These are phyloP conservation scores for Sinelater perroti DNA, from an alignment of 2,888 invertebrate species.

Conservation along the genomic window DNA sequence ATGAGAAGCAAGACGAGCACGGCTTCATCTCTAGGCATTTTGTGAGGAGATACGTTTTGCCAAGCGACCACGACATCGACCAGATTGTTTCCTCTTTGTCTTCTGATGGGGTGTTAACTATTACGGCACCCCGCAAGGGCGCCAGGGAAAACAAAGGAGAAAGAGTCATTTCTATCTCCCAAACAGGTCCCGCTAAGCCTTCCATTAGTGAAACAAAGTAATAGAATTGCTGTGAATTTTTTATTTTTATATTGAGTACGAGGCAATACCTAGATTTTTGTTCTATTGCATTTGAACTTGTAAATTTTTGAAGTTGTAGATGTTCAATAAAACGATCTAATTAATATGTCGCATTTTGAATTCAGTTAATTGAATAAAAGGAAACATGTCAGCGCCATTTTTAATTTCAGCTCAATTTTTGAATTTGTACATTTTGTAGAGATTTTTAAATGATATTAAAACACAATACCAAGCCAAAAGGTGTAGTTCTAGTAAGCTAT, in stretches of 20 bases:
- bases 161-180: slow-evolving; percentile 75
- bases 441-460: too few species aligned
- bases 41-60: slow-evolving; percentile 71
- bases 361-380: too few species aligned
- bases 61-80: slow-evolving; percentile 73
- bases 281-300: not conserved
- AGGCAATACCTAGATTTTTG: not conserved
- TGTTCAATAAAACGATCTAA: too few species aligned
- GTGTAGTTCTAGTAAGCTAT: too few species aligned
- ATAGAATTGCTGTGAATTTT: slow-evolving; percentile 5
- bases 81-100: slow-evolving; percentile 79
- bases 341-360: too few species aligned
- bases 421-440: too few species aligned
- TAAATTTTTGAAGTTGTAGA: too few species aligned
- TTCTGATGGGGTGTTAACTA: slow-evolving; percentile 82
- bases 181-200: slow-evolving; percentile 74
- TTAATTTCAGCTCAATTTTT: too few species aligned
- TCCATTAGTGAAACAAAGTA: slow-evolving; percentile 41
- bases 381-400: too few species aligned
- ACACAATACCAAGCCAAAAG: too few species aligned
- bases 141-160: slow-evolving; percentile 64
- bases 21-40: slow-evolving; percentile 84
- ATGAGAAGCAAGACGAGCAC: slow-evolving; percentile 86
- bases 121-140: slow-evolving; percentile 74
- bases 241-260: slow-evolving; percentile 9